These are phyloP conservation scores for Oscheius sp. DNA, from an alignment of 2,888 invertebrate genomes.

Conservation along the genomic window DNA sequence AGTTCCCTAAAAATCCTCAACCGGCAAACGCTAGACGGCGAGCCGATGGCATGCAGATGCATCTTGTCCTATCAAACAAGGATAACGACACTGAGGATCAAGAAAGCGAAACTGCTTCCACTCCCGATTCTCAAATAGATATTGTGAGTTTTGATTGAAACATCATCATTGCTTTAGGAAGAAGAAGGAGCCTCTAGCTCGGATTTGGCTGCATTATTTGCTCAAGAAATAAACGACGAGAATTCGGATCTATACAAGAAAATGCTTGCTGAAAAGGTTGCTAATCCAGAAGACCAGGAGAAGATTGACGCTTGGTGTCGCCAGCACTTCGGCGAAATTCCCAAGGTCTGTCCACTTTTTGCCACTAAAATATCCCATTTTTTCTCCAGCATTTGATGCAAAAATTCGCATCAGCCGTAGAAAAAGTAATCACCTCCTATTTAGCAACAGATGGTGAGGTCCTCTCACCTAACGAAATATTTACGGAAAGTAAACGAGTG, in stretches of 20 bases:
- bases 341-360: neutral
- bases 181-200: neutral
- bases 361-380: neutral
- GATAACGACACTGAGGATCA: neutral
- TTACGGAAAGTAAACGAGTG: too few species aligned
- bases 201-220: neutral
- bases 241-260: neutral
- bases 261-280: neutral
- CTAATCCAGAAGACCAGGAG: slow-evolving; percentile 7
- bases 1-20: neutral
- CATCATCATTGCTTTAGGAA: too few species aligned
- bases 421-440: too few species aligned
- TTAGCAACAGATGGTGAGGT: too few species aligned
- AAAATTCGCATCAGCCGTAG: too few species aligned
- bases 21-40: too few species aligned
- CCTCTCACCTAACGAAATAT: too few species aligned
- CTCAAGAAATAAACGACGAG: neutral
- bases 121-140: neutral
- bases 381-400: neutral
- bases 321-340: slow-evolving; percentile 1
- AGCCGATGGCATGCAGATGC: neutral
- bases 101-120: neutral
- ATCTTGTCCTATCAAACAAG: neutral
- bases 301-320: slow-evolving; percentile 13
- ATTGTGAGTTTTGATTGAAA: too few species aligned